These are phyloP conservation scores for Camponotus floridanus DNA, from an alignment of 1,140 invertebrate genomes.

Conservation along the genomic window DNA sequence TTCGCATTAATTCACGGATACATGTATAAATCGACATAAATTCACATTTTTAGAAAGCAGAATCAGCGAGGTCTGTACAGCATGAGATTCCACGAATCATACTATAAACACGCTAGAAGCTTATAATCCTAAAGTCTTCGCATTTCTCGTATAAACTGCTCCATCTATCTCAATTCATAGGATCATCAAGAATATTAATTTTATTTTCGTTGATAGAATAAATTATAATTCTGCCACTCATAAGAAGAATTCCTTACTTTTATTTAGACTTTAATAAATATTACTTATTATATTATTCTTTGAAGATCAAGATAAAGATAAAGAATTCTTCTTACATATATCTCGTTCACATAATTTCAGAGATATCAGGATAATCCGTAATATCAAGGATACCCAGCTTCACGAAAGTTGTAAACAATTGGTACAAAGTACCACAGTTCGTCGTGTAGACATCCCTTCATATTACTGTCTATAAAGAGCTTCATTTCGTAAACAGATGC, in stretches of 20 bases:
- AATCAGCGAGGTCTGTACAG: constrained; percentile 50
- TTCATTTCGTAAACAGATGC: constrained; percentile 15
- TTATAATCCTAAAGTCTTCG: constrained; percentile 52
- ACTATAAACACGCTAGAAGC: constrained; percentile 60
- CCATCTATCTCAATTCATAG: constrained; percentile 32
- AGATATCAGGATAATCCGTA: constrained; percentile 11
- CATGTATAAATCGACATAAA: constrained; percentile 35
- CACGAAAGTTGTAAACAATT: constrained; percentile 22
- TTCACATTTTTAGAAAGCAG: constrained; percentile 30
- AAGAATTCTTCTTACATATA: constrained; percentile 22
- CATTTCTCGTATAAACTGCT: constrained; percentile 35
- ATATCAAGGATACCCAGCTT: constrained; percentile 12
- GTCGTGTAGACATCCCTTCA: constrained; percentile 56
- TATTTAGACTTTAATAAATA: constrained; percentile 27
- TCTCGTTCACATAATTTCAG: constrained; percentile 23
- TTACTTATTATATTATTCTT: constrained; percentile 37
- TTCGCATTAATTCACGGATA: constrained; percentile 10
- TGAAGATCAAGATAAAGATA: constrained; percentile 16
- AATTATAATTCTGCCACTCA: not conserved
- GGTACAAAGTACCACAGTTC: constrained; percentile 62
- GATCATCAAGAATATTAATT: constrained; percentile 42
- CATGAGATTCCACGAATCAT: constrained; percentile 55
- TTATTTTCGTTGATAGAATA: constrained; percentile 44
- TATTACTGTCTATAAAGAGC: constrained; percentile 26
- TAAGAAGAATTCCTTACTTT: not conserved